Percentiles rank a stretch among this genome's conserved stretches.
These are phyloP conservation scores for Malaclemys terrapin DNA, from an alignment of 2,113 vertebrate species.

Conservation along the genomic window DNA sequence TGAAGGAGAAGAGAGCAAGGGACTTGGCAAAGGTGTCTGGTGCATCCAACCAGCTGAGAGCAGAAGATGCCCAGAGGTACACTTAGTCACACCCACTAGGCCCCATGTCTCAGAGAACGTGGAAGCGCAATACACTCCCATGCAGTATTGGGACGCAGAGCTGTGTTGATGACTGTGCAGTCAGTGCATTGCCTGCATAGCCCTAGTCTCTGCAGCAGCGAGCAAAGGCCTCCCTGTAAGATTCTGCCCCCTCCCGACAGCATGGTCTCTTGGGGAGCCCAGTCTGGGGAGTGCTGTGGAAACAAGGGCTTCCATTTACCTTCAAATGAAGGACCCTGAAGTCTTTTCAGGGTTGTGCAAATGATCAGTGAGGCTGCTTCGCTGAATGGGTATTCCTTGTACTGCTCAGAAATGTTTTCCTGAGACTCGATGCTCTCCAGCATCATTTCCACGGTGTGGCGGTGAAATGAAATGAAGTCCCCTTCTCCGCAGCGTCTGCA, in stretches of 20 bases:
- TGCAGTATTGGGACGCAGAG: neutral
- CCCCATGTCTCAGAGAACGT: neutral
- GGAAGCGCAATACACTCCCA: neutral
- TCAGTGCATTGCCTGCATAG: neutral
- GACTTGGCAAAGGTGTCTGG: neutral
- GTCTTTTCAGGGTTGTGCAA: neutral
- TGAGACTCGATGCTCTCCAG: neutral
- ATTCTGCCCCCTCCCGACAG: neutral
- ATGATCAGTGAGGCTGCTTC: neutral
- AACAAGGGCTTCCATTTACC: neutral
- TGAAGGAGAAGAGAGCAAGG: neutral
- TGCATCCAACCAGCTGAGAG: neutral
- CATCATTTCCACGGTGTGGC: neutral
- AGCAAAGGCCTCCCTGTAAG: neutral
- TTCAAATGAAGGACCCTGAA: neutral
- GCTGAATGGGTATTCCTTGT: fast-evolving
- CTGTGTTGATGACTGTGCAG: neutral
- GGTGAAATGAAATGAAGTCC: conserved; percentile 71
- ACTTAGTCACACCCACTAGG: neutral
- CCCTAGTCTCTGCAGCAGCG: neutral
- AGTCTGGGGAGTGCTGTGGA: neutral
- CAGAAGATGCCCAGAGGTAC: neutral
- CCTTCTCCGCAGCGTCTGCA: conserved; percentile 51
- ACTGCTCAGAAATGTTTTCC: no score
- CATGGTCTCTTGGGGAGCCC: neutral